Conservation (phyloP, 2,113 vertebrate genomes). For the Apeltes quadracus region DNA sequence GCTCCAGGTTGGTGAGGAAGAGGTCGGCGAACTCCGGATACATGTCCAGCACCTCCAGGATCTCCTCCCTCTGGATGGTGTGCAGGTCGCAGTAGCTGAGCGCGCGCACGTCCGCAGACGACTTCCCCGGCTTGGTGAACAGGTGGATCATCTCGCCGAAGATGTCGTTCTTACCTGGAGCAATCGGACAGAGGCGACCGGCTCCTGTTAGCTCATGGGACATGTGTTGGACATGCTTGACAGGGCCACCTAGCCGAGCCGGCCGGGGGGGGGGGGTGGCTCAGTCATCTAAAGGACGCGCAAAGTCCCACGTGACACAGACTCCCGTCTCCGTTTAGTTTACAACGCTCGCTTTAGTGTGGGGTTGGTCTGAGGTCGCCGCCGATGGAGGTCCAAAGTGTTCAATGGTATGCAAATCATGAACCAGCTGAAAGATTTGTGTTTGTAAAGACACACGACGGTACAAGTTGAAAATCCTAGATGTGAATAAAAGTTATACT, state of each 20-base stretch:
- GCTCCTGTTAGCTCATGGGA: not conserved
- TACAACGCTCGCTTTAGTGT: not conserved
- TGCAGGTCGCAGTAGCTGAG: conserved; percentile 95
- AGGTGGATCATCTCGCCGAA: conserved; percentile 98
- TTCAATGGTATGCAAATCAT: not conserved
- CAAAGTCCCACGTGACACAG: conserved; percentile 22
- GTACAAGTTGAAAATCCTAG: too few relatives aligned
- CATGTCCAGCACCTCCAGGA: conserved; percentile 97
- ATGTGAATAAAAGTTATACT: too few relatives aligned
- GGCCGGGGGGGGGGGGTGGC: not conserved
- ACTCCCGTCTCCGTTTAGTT: conserved; percentile 12
- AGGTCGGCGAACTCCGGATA: conserved; percentile 97
- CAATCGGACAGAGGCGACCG: not conserved
- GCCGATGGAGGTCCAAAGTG: too few relatives aligned
- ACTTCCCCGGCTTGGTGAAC: conserved; percentile 91
- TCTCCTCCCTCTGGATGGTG: conserved; percentile 94
- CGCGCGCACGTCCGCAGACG: conserved; percentile 92
- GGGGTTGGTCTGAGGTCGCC: not conserved
- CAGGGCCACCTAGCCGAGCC: conserved; percentile 9
- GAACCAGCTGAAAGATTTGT: not conserved
- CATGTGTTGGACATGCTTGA: not conserved
- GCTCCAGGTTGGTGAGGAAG: conserved; percentile 93
- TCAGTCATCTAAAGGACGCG: conserved; percentile 17
- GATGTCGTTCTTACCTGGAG: conserved; percentile 95
- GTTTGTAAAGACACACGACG: too few relatives aligned